Base-by-base conservation (phyloP, 1,140 invertebrate species). In the Solen grandis region DNA sequence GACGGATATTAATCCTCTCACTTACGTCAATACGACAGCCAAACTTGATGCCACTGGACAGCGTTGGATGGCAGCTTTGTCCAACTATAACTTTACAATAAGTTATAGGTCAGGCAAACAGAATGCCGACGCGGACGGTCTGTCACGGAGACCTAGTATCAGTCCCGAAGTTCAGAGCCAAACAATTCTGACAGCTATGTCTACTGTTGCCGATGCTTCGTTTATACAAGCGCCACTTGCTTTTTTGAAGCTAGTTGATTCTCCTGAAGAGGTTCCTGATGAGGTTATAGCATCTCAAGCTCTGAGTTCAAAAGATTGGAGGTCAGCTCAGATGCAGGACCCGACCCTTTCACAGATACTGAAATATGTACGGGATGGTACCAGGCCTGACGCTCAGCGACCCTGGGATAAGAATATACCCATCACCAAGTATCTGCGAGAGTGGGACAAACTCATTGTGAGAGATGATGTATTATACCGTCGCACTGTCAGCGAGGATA, bases 1-100 rank as follows among this genome's bases (percentile, higher is more conserved):
- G 14, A 76, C 46, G 31, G 57, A 75, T 31, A 75, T 63, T 52
- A 75, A 75, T 25, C 59, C 72, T 2, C 46, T 75, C 25, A 62
- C 59, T 3, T 75, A 75, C 63, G 72, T 63, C n/a, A 19, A 1
- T 41, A 69, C 36, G 22, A 69, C 66, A n/a, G n/a, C n/a, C n/a
- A n/a, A n/a, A n/a, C n/a, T n/a, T n/a, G n/a, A n/a, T n/a, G n/a
- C n/a, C n/a, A 69, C 38, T 46, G 25, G 54, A 69, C 22, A 27
- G 14, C 38, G 66, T 27, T 50, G 46, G 46, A 25, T 69, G 1
- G 38, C 66, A 27, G 38, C 36, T 25, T 69, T 52, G 29, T 22
- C n/a, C 27, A 50, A 22, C 14, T 69, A 22, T 22, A 29, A 50
- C 14, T 69, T 13, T 14, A 16, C n/a, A 36, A 35, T 29, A 36